Base-by-base conservation (phyloP, 2,797 vertebrate genomes). In the Tapera naevia region DNA sequence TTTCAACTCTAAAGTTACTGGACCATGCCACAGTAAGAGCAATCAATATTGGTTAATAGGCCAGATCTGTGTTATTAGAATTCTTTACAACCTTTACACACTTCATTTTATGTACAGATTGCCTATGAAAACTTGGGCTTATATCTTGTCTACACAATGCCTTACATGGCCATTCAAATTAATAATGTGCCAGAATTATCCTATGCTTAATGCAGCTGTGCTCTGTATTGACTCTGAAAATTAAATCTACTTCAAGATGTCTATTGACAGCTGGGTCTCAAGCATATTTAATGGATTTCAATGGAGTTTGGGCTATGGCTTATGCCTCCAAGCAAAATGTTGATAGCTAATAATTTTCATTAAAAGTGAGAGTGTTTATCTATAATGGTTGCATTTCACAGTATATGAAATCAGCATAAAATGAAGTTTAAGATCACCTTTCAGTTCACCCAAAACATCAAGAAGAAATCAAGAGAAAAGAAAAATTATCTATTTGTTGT, bases 201-300 rank as follows among this genome's bases (percentile, higher is more conserved):
- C 95, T 97, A 97, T 94, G 96, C 94, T 97, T 98, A 98, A 98
- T 98, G 97, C 98, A 98, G 97, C 98, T 98, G 97, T 97, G 96
- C 97, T 98, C 96, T 94, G 90, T 98, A 98, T 98, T 98, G 97
- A 98, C 98, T 98, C 97, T 98, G 97, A 97, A 98, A 98, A 98
- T 98, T 98, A 98, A 98, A 98, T 98, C 98, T 98, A 97, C 97
- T 97, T 93, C 96, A 88, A 95, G 86, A 72, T 95, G 86, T 89
- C 91, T 98, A 98, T 97, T 98, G 98, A 98, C 98, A 98, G 97
- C 98, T 98, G 98, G 61, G 98, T 97, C 97, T 98, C 98, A 92
- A 97, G 97, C 96, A 98, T 97, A 97, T 97, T 98, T 98, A 98
- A 98, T 98, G 97, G 96, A 97, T 97, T 92, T 94, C 97, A 96